Conservation (phyloP, 2,888 invertebrate species). For the Argyresthia albistria region DNA sequence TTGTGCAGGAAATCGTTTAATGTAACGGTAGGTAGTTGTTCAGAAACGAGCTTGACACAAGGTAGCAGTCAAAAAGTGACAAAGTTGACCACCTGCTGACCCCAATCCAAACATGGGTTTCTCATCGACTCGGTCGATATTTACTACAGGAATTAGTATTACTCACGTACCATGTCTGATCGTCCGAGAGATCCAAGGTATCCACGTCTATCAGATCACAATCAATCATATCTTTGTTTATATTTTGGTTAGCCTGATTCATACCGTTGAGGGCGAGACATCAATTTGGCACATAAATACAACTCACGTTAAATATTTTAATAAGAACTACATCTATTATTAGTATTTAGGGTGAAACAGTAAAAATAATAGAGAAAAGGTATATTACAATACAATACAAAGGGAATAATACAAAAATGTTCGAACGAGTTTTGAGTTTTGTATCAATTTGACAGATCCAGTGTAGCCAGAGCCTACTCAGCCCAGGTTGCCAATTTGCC, state of each 20-base stretch:
- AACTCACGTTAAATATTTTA: slow-evolving; percentile 50
- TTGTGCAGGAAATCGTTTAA: background rate
- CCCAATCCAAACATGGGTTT: background rate
- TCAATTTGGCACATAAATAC: slow-evolving; percentile 64
- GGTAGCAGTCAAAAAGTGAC: background rate
- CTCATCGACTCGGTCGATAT: background rate
- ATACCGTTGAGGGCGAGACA: slow-evolving; percentile 51
- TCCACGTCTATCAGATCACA: slow-evolving; percentile 71
- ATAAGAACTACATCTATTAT: slow-evolving; percentile 52
- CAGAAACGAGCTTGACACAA: background rate
- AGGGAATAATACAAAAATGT: slow-evolving; percentile 50
- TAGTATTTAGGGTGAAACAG: slow-evolving; percentile 33
- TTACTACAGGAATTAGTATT: background rate
- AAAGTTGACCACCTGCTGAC: background rate
- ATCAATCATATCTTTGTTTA: slow-evolving; percentile 71
- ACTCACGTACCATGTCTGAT: slow-evolving; percentile 72
- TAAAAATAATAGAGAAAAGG: slow-evolving; percentile 50
- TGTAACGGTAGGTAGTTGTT: background rate
- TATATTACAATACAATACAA: slow-evolving; percentile 22
- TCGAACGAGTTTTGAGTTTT: slow-evolving; percentile 46
- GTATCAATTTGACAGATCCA: slow-evolving; percentile 61
- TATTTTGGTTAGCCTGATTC: slow-evolving; percentile 67
- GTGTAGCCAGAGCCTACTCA: too few species aligned
- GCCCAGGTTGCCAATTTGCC: slow-evolving; percentile 10
- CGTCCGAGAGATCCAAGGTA: slow-evolving; percentile 67